phyloP scores from a whole-genome alignment of 92 coral and sea anemone species.

The Heteractis magnifica region DNA sequence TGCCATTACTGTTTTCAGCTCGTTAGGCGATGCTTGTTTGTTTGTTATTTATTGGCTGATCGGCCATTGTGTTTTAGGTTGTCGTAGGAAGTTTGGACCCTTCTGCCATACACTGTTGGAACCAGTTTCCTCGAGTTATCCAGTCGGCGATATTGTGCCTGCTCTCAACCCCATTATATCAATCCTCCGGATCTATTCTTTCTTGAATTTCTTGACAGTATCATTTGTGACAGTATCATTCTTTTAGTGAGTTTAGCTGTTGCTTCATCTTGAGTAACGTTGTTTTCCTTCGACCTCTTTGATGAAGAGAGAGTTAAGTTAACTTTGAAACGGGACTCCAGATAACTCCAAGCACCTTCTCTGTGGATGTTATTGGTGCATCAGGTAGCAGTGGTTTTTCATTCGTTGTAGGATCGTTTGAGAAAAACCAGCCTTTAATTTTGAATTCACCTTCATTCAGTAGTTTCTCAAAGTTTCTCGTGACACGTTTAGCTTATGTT shows the following conservation, averaged over 20 bases:
- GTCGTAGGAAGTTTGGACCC: slow-evolving; percentile 53
- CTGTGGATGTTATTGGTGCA: neutral
- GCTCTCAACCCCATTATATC: slow-evolving; percentile 59
- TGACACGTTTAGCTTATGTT: too few relatives aligned
- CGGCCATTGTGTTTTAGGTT: slow-evolving; percentile 48
- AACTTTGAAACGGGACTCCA: slow-evolving; percentile 22
- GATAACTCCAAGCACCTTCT: slow-evolving; percentile 35
- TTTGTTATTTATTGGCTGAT: neutral
- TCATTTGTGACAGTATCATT: slow-evolving; percentile 35
- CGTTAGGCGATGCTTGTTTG: slow-evolving; percentile 18
- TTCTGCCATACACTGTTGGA: slow-evolving; percentile 48
- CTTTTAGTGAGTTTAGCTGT: slow-evolving; percentile 18
- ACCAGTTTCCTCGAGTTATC: slow-evolving; percentile 58
- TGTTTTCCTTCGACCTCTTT: slow-evolving; percentile 10
- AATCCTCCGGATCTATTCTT: slow-evolving; percentile 42
- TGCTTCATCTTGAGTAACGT: too few relatives aligned
- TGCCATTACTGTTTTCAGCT: neutral
- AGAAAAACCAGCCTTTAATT: neutral
- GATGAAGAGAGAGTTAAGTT: slow-evolving; percentile 15
- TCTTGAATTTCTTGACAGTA: slow-evolving; percentile 52
- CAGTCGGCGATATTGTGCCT: slow-evolving; percentile 57
- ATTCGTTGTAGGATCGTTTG: neutral
- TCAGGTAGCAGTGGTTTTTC: neutral
- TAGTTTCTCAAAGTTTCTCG: slow-evolving; percentile 28
- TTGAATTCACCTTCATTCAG: slow-evolving; percentile 35